Base-by-base conservation (phyloP, 2,113 vertebrate genomes). In the Spilogale gracilis region DNA sequence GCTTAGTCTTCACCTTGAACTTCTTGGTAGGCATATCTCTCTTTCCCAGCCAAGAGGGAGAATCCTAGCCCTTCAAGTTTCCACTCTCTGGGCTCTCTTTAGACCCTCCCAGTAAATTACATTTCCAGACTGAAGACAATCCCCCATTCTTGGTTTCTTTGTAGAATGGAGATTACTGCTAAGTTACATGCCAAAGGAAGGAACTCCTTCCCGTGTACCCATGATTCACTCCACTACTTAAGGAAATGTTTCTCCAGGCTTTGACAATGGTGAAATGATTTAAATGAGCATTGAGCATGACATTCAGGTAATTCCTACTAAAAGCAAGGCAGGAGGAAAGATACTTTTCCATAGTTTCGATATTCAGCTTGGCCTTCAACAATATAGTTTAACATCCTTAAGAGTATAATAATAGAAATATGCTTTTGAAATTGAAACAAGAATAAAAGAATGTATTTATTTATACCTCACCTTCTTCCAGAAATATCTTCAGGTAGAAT, bases 401-500 rank as follows among this genome's bases (percentile, higher is more conserved):
- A 2, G 1, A n/a, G 52, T 14, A 61, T 3, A 73, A 52, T 54
- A 65, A 87, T 61, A 95, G 45, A 93, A 95, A 84, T 27, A 78
- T 21, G 30, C 32, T 89, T 96, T 88, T 38, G 48, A 96, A 90
- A 91, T 32, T 48, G 7, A 97, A 96, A 63, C 27, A 60, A 88
- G 69, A 85, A 80, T 93, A 80, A 95, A 63, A 73, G 5, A 81
- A 89, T 65, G 12, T 94, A 48, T 76, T 87, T 92, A 94, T 84
- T 96, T 92, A 94, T 4, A 92, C 16, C 82, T 87, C 58, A 90
- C 30, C 50, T 54, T 97, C 89, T 95, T 95, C 93, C 81, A 71
- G 97, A 98, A 96, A 96, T 96, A 96, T 84, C 89, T 78, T 58
- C 45, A 82, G n/a, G 93, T 67, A 88, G 80, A 87, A 81, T 82